Conservation (phyloP, 2,888 invertebrate genomes). For the Arctia plantaginis region DNA sequence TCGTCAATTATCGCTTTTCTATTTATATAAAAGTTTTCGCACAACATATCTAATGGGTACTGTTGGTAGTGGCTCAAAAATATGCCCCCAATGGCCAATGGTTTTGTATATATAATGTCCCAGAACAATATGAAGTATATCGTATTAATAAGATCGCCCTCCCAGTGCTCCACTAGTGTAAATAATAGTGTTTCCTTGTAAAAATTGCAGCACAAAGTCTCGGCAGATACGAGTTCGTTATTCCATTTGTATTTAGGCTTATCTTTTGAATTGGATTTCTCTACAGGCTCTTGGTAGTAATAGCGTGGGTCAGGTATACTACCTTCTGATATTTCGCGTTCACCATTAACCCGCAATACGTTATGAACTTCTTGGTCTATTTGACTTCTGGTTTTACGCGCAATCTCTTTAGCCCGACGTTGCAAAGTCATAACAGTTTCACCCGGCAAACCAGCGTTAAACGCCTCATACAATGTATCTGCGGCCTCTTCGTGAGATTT, state of each 20-base stretch:
- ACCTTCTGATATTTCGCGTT: background rate
- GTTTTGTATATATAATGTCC: conserved; percentile 88
- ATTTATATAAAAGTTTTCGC: conserved; percentile 7
- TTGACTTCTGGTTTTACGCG: background rate
- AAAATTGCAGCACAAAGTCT: conserved; percentile 1
- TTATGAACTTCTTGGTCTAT: background rate
- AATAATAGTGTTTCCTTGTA: background rate
- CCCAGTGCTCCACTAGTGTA: conserved; percentile 4
- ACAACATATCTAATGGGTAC: conserved; percentile 89
- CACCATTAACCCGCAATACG: background rate
- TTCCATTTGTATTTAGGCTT: background rate
- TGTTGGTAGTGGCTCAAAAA: conserved; percentile 88
- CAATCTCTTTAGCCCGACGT: background rate
- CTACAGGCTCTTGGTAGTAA: background rate
- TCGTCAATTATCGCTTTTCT: conserved; percentile 5
- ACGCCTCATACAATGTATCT: conserved; percentile 1
- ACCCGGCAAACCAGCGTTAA: background rate
- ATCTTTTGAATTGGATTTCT: background rate
- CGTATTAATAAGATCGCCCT: background rate
- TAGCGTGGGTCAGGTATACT: background rate
- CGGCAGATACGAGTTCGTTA: background rate
- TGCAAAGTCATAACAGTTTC: background rate
- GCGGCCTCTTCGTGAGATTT: background rate
- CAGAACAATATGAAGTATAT: conserved; percentile 78
- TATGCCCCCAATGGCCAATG: conserved; percentile 75